Evolutionary conservation across 1,140 invertebrate species (phyloP), one percentile per base, ranked within the genome.

Genomic region (Caerostris darwini): DNA sequence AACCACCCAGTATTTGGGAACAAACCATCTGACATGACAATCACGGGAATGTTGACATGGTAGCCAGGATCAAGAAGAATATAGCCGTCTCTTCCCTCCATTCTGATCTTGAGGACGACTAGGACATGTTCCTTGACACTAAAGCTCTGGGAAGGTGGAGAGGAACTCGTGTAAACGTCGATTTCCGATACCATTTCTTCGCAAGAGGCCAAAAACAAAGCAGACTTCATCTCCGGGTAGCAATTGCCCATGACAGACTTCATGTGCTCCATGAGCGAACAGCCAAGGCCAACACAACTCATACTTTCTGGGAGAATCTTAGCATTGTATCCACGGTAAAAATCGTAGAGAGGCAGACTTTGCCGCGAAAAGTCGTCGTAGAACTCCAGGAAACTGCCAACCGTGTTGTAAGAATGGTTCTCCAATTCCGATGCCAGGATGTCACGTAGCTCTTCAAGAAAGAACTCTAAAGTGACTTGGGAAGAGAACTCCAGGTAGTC

Each of bases 1-100:
- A 98, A 99, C 97, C 98, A 98, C 94, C 98, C 97, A 61, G 98
- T 98, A 95, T 99, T 98, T 5, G 98, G 98, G 96, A 98, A 98
- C 56, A 96, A 96, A 86, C 97, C 96, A 96, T 99, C 98, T 50
- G 97, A 96, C 98, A 99, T 99, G 54, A 98, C 97, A 50, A 98
- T 98, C 77, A 99, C 97, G 19, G 98, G 97, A 64, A 98, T 96
- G 53, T 97, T 97, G 69, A 99, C 97, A 96, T 99, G 98, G 96
- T 99, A 99, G 8, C 98, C 98, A 1, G 98, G 98, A 96, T 99
- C 98, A 19, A 98, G 97, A 4, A 99, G 96, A 95, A 99, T 96
- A 34, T 89, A 96, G 12, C 98, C 98, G 0, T 96, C 95, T 61
- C 98, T 97, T 17, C 97, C 97, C 50, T 97, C 97, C 61, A 99